Evolutionary conservation across 2,797 vertebrate species (phyloP).

Genomic region (Gallirallus australis): DNA sequence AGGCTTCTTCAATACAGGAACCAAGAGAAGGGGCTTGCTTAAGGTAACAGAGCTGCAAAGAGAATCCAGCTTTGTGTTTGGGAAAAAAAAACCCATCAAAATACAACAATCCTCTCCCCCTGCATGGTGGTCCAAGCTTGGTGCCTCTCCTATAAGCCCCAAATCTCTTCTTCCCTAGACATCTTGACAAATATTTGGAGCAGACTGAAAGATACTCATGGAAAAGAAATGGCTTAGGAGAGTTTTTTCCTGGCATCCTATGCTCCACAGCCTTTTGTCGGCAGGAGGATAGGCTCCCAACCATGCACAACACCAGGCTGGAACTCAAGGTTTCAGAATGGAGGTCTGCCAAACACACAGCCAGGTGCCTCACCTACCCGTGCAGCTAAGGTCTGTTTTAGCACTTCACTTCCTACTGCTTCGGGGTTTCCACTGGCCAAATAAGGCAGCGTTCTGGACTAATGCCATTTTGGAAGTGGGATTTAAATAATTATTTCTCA

Average conservation of each 20-base stretch:
- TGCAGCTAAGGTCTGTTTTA: not conserved
- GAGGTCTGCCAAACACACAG: not conserved
- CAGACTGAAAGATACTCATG: not conserved
- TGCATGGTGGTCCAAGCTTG: not conserved
- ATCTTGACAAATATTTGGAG: not conserved
- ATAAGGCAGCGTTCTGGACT: not conserved
- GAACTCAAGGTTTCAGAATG: not conserved
- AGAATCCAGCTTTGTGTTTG: not conserved
- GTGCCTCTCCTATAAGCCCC: not conserved
- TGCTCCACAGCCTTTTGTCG: not conserved
- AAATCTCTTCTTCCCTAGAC: not conserved
- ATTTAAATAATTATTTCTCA: not conserved
- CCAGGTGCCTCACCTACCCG: not conserved
- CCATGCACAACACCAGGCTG: not conserved
- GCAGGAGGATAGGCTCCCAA: not conserved
- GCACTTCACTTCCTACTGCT: not conserved
- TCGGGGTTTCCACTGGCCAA: not conserved
- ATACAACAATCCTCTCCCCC: not conserved
- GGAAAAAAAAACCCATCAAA: not conserved
- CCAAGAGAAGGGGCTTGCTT: not conserved
- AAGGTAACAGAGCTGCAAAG: not conserved
- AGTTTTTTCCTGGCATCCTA: not conserved
- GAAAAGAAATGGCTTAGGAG: not conserved
- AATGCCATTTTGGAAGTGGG: not conserved
- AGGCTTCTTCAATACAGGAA: not conserved